These are phyloP conservation scores for Chunga burmeisteri DNA, from an alignment of 2,113 vertebrate species.

Conservation along the genomic window DNA sequence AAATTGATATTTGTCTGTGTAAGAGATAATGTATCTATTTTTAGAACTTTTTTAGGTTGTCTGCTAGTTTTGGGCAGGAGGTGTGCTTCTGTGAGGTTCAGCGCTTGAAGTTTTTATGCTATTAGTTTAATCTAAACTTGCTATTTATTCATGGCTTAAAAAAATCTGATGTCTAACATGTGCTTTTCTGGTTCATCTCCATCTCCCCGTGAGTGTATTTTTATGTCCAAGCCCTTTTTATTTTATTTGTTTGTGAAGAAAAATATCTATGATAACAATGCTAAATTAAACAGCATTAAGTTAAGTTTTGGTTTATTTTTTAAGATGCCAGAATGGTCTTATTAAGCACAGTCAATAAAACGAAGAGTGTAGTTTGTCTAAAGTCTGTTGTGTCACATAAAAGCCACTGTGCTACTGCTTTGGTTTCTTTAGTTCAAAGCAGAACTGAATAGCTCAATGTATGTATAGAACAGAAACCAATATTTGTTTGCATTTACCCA, in stretches of 20 bases:
- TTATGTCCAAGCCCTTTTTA: not conserved
- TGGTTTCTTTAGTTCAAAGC: conserved; percentile 11
- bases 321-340: not conserved
- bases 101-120: fast-evolving
- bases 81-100: not conserved
- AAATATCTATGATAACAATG: not conserved
- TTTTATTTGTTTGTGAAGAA: not conserved
- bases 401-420: not conserved
- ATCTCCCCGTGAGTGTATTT: not conserved
- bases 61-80: not conserved
- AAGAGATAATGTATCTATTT: not conserved
- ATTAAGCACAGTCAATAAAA: not conserved
- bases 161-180: not conserved
- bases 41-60: not conserved
- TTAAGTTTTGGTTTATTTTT: not conserved
- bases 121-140: not conserved
- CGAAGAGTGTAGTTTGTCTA: not conserved
- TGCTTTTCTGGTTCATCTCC: not conserved
- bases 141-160: not conserved
- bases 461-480: conserved; percentile 42
- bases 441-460: conserved; percentile 34
- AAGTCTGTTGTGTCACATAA: not conserved
- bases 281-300: not conserved
- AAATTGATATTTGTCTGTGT: not conserved
- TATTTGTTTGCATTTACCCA: conserved; percentile 44